Evolutionary conservation across 2,888 invertebrate species (phyloP).

Genomic region (Noctuana brunneofusca): DNA sequence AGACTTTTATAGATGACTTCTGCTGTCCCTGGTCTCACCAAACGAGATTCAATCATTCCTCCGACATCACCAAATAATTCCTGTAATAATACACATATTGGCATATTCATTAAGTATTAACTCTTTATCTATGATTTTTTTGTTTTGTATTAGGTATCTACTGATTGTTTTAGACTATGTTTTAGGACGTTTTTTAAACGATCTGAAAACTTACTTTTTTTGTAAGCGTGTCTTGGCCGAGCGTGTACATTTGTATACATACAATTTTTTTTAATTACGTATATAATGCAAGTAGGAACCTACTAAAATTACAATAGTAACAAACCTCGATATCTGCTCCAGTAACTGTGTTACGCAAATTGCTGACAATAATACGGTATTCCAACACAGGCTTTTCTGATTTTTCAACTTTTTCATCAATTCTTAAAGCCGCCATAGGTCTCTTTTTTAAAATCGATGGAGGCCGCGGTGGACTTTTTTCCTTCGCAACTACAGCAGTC

Average conservation of each 20-base stretch:
- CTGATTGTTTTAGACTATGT: too few species aligned
- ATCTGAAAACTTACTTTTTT: too few species aligned
- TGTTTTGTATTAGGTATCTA: too few species aligned
- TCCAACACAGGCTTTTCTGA: conserved; percentile 80
- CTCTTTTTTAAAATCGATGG: conserved; percentile 79
- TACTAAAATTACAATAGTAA: neutral
- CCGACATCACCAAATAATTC: conserved; percentile 97
- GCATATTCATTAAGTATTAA: neutral
- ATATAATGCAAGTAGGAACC: too few species aligned
- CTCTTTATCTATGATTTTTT: too few species aligned
- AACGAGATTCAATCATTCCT: conserved; percentile 90
- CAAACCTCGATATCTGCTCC: conserved; percentile 94
- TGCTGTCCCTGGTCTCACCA: conserved; percentile 93
- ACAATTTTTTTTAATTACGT: too few species aligned
- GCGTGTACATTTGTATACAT: too few species aligned
- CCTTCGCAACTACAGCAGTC: conserved; percentile 55
- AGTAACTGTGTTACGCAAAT: conserved; percentile 93
- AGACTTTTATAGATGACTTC: conserved; percentile 94
- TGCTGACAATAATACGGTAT: conserved; percentile 94
- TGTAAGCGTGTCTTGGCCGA: too few species aligned
- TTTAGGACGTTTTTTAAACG: too few species aligned
- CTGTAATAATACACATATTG: conserved; percentile 64
- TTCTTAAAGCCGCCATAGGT: conserved; percentile 70
- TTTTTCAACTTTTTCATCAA: conserved; percentile 59
- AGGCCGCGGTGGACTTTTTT: conserved; percentile 70